phyloP scores from a whole-genome alignment of 1,140 invertebrate genomes.

The Drosophila orena region DNA sequence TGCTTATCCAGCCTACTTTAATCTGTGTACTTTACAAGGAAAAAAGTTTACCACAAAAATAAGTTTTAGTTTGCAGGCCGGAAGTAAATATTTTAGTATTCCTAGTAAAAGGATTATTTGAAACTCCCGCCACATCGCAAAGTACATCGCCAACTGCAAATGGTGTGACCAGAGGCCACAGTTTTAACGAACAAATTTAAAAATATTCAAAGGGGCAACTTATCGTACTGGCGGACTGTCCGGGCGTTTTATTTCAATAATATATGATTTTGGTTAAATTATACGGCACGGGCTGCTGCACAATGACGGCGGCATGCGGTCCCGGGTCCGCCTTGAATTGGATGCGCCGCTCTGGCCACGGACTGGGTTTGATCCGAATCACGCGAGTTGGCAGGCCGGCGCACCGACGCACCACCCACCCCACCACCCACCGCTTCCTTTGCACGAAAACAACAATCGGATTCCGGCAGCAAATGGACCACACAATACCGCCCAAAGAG shows the following conservation, averaged over 20 bases:
- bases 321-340: slow-evolving; percentile 50
- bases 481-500: slow-evolving; percentile 65
- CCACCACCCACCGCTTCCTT: slow-evolving; percentile 41
- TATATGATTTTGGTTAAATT: slow-evolving; percentile 35
- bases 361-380: slow-evolving; percentile 1
- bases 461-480: slow-evolving; percentile 72
- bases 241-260: slow-evolving; percentile 43
- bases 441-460: slow-evolving; percentile 77
- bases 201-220: slow-evolving; percentile 3
- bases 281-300: slow-evolving; percentile 52
- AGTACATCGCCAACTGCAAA: neutral
- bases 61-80: neutral
- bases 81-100: too few species aligned
- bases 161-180: neutral
- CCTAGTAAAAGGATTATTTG: neutral
- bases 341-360: slow-evolving; percentile 32
- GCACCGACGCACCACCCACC: slow-evolving; percentile 10
- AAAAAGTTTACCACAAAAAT: too few species aligned
- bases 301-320: slow-evolving; percentile 45
- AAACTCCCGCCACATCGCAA: neutral
- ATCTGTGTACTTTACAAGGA: neutral
- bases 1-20: too few species aligned
- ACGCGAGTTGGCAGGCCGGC: slow-evolving; percentile 32
- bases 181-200: neutral
- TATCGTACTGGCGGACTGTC: slow-evolving; percentile 8